phyloP scores from a whole-genome alignment of 1,140 invertebrate species.

The Drosophila erecta region DNA sequence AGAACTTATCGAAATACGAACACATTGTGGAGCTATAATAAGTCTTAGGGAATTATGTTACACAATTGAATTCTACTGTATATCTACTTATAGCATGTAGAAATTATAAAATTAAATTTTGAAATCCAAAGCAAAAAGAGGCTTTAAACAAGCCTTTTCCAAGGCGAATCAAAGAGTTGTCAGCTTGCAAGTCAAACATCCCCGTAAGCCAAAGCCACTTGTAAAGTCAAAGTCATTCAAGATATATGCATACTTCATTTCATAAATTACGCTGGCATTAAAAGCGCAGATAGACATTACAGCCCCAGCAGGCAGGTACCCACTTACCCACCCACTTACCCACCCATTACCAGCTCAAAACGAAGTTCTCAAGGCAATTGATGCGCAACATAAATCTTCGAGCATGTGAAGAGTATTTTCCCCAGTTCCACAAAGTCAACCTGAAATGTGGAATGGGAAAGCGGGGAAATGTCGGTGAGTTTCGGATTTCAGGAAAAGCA shows the following conservation, averaged over 20 bases:
- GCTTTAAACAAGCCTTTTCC: conserved; percentile 1
- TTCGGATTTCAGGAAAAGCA: conserved; percentile 24
- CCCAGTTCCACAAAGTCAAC: conserved; percentile 51
- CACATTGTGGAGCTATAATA: not conserved
- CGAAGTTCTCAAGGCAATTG: conserved; percentile 63
- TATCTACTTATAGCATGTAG: not conserved
- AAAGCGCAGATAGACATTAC: conserved; percentile 63
- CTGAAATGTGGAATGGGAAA: conserved; percentile 31
- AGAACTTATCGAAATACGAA: not conserved
- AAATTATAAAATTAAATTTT: not conserved
- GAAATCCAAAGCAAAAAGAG: conserved; percentile 9
- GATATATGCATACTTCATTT: conserved; percentile 77
- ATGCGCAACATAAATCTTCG: conserved; percentile 78
- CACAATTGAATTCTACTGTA: no score
- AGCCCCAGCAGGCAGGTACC: conserved; percentile 21
- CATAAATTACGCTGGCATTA: conserved; percentile 77
- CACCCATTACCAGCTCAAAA: conserved; percentile 3
- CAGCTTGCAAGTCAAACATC: conserved; percentile 40
- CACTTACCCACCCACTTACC: conserved; percentile 1
- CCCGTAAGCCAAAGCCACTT: conserved; percentile 27
- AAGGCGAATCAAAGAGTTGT: conserved; percentile 35
- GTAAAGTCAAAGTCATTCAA: conserved; percentile 51
- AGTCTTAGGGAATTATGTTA: not conserved
- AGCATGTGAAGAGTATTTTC: conserved; percentile 59
- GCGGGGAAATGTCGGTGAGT: conserved; percentile 15